Evolutionary conservation across 2,888 invertebrate genomes (phyloP).

Genomic region (Microdon myrmicae): DNA sequence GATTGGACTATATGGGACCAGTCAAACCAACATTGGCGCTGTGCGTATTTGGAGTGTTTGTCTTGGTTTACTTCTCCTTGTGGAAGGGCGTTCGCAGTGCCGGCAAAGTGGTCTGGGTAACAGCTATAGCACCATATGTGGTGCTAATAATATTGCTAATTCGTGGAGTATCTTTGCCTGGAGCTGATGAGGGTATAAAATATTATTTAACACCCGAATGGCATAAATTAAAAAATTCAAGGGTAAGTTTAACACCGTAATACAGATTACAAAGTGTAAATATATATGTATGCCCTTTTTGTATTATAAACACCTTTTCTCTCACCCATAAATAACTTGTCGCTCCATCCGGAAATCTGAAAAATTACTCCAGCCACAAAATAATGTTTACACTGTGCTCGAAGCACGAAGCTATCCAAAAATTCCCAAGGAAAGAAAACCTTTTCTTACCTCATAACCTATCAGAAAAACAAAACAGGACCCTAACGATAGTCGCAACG

Average conservation of each 20-base stretch:
- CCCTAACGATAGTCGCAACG: too few relatives aligned
- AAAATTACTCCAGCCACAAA: too few relatives aligned
- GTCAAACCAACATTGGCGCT: slow-evolving; percentile 89
- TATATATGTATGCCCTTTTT: not conserved
- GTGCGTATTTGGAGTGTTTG: slow-evolving; percentile 90
- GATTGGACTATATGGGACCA: slow-evolving; percentile 87
- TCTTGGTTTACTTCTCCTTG: slow-evolving; percentile 93
- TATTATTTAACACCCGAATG: slow-evolving; percentile 92
- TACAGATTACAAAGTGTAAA: too few relatives aligned
- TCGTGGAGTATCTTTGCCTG: slow-evolving; percentile 86
- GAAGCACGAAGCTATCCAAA: too few relatives aligned
- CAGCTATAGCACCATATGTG: slow-evolving; percentile 91
- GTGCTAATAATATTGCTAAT: slow-evolving; percentile 86
- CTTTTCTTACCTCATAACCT: too few relatives aligned
- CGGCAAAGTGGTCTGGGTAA: slow-evolving; percentile 97
- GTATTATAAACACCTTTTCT: not conserved
- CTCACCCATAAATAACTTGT: not conserved
- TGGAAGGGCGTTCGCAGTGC: slow-evolving; percentile 95
- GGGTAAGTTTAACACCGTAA: slow-evolving; percentile 68
- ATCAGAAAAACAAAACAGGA: too few relatives aligned
- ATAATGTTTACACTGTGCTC: too few relatives aligned
- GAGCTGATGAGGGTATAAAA: slow-evolving; percentile 84
- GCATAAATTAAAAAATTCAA: slow-evolving; percentile 82
- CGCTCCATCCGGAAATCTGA: too few relatives aligned
- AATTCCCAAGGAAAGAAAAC: too few relatives aligned